Conservation (phyloP, 2,113 vertebrate species). For the Nansenia antarctica region DNA sequence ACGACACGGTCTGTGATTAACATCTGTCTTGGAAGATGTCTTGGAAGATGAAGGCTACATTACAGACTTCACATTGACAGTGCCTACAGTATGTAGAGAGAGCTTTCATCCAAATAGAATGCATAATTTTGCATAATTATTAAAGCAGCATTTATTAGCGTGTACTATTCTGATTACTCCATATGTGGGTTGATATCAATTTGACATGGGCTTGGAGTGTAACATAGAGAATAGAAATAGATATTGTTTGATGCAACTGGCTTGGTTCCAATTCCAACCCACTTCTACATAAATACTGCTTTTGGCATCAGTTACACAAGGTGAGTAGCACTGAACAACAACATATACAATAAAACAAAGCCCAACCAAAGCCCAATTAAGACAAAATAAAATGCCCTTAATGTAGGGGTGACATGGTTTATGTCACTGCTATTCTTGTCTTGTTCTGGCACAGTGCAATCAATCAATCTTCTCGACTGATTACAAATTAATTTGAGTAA, state of each 20-base stretch:
- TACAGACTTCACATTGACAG: not conserved
- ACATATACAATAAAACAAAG: not conserved
- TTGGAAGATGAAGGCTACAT: not conserved
- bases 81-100: not conserved
- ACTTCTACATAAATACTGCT: not conserved
- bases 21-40: not conserved
- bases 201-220: not conserved
- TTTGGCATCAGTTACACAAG: not conserved
- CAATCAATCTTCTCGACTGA: conserved; percentile 2
- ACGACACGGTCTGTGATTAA: not conserved
- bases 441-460: not conserved
- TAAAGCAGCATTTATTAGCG: no score
- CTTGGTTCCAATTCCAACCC: not conserved
- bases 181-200: not conserved
- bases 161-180: no score
- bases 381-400: not conserved
- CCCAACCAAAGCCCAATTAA: not conserved
- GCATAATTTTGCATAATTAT: not conserved
- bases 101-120: not conserved
- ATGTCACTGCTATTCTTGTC: not conserved
- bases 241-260: not conserved
- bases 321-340: not conserved
- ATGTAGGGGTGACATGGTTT: not conserved
- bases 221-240: not conserved
- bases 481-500: conserved; percentile 2